Evolutionary conservation across 2,888 invertebrate species (phyloP).

Genomic region (Hoplodrina blanda): DNA sequence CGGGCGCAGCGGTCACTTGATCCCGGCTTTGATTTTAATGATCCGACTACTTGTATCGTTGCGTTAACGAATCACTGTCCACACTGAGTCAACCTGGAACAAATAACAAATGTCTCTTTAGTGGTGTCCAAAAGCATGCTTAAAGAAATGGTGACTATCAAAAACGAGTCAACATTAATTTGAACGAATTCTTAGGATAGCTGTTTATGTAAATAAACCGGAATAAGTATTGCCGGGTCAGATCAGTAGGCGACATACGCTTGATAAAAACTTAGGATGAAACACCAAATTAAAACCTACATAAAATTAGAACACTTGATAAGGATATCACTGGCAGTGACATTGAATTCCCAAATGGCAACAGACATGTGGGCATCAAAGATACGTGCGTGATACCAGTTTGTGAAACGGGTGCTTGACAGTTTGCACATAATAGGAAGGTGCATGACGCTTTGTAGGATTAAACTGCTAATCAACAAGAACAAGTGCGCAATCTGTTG

Average conservation of each 20-base stretch:
- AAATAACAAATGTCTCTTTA: conserved; percentile 40
- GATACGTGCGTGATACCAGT: conserved; percentile 46
- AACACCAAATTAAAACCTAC: not conserved
- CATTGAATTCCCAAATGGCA: conserved; percentile 4
- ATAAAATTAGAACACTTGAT: conserved; percentile 2
- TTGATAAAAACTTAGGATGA: not conserved
- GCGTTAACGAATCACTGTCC: conserved; percentile 67
- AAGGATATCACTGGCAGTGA: conserved; percentile 24
- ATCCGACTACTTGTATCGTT: conserved; percentile 65
- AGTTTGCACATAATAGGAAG: conserved; percentile 4
- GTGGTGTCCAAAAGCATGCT: not conserved
- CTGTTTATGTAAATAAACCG: too few species aligned
- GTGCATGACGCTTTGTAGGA: not conserved
- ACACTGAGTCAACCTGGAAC: conserved; percentile 63
- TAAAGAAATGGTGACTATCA: not conserved
- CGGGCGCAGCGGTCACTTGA: conserved; percentile 71
- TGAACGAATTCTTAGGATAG: not conserved
- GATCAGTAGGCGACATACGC: not conserved
- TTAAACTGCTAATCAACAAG: conserved; percentile 6
- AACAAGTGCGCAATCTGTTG: not conserved
- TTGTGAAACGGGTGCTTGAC: conserved; percentile 54
- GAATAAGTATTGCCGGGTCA: not conserved
- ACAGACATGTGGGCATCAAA: conserved; percentile 2
- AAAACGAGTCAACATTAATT: not conserved
- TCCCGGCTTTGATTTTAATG: conserved; percentile 80